A percentile compares a stretch with the other conserved stretches of the same genome.
phyloP scores from a whole-genome alignment of 2,888 invertebrate genomes.

The Onthophagus sagittarius region DNA sequence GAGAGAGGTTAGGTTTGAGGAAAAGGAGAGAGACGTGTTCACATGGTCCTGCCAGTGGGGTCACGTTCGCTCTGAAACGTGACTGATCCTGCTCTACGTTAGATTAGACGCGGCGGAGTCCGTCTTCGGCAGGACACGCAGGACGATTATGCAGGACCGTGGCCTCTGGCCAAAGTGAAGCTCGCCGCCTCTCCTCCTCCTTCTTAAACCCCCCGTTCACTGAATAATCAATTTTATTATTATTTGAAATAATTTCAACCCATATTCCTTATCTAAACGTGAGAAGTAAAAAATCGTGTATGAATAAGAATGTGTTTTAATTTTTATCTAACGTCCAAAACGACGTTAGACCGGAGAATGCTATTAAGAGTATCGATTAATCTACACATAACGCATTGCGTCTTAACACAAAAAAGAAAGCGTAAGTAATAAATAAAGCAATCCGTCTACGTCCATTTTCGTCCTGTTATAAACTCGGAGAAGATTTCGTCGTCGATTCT shows the following conservation, averaged over 20 bases:
- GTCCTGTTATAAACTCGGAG: background rate
- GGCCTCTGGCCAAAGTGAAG: slow-evolving; percentile 8
- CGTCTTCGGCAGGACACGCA: slow-evolving; percentile 21
- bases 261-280: too few relatives aligned
- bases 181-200: background rate
- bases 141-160: slow-evolving; percentile 14
- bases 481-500: background rate
- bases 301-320: background rate
- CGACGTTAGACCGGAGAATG: background rate
- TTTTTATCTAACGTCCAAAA: too few relatives aligned
- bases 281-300: background rate
- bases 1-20: background rate
- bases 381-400: background rate
- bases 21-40: slow-evolving; percentile 42
- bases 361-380: background rate
- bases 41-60: slow-evolving; percentile 44
- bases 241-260: background rate
- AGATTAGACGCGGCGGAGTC: slow-evolving; percentile 40
- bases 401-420: too few relatives aligned
- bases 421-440: background rate
- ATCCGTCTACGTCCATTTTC: background rate
- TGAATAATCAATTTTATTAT: slow-evolving; percentile 21
- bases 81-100: slow-evolving; percentile 49
- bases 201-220: slow-evolving; percentile 3
- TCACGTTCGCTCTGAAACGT: slow-evolving; percentile 49